A percentile compares a stretch with the other conserved stretches of the same genome.
These are phyloP conservation scores for Saguinus midas DNA, from an alignment of 2,113 vertebrate species.

Conservation along the genomic window DNA sequence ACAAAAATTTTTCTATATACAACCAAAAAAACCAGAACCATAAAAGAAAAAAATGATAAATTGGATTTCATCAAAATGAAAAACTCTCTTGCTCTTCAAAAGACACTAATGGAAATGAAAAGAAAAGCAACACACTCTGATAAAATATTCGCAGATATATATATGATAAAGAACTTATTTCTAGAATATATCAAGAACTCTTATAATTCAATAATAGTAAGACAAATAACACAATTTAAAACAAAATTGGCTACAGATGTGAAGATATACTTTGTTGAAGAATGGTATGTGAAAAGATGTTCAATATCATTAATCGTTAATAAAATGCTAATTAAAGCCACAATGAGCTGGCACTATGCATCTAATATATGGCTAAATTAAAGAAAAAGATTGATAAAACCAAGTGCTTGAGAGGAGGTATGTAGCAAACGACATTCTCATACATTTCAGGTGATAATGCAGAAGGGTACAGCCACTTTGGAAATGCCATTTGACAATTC, in stretches of 20 bases:
- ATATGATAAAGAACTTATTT: neutral
- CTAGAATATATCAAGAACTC: neutral
- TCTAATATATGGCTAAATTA: neutral
- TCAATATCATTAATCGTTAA: neutral
- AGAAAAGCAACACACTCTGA: neutral
- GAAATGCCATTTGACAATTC: neutral
- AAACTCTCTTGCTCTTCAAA: neutral
- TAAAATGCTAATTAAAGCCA: neutral
- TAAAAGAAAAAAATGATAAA: neutral
- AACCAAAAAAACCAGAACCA: neutral
- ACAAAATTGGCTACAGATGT: neutral
- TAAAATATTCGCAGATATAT: neutral
- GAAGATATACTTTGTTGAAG: neutral
- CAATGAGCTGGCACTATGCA: neutral
- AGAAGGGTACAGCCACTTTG: neutral
- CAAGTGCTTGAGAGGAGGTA: neutral
- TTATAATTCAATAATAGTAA: neutral
- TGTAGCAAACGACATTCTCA: neutral
- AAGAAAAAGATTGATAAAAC: neutral
- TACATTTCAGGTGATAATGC: neutral
- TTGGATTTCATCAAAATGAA: neutral
- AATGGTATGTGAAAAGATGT: neutral
- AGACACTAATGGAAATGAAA: neutral
- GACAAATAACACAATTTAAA: neutral
- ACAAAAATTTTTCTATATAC: neutral